These are phyloP conservation scores for Pica pica DNA, from an alignment of 2,113 vertebrate species.

Conservation along the genomic window DNA sequence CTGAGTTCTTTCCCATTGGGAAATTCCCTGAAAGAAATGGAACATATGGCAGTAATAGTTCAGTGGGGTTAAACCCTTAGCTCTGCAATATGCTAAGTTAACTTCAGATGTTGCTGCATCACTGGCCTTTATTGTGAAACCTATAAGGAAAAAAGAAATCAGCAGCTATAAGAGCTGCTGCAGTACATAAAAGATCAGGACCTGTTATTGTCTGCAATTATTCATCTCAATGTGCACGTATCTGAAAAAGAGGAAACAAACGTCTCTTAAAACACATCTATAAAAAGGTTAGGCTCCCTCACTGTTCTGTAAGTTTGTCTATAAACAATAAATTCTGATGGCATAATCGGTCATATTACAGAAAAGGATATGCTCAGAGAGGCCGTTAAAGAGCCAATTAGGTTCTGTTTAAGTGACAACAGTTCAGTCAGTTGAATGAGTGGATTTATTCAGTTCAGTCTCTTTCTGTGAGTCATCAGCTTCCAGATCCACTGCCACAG, in stretches of 20 bases:
- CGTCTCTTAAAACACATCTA: slow-evolving; percentile 59
- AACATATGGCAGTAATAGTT: slow-evolving; percentile 63
- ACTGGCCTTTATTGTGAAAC: slow-evolving; percentile 60
- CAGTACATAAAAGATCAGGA: slow-evolving; percentile 61
- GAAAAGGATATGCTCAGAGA: slow-evolving; percentile 65
- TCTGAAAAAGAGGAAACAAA: slow-evolving; percentile 62
- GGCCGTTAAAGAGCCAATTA: slow-evolving; percentile 67
- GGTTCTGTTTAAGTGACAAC: slow-evolving; percentile 69
- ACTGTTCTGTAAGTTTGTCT: slow-evolving; percentile 54
- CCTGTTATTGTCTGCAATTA: slow-evolving; percentile 60
- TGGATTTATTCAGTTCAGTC: slow-evolving; percentile 62
- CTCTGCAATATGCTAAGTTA: slow-evolving; percentile 61
- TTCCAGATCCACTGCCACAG: slow-evolving; percentile 42
- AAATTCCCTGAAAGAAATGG: slow-evolving; percentile 64
- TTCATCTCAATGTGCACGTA: slow-evolving; percentile 57
- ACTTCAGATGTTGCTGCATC: slow-evolving; percentile 61
- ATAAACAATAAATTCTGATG: slow-evolving; percentile 68
- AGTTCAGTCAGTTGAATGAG: slow-evolving; percentile 64
- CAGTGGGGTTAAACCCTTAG: slow-evolving; percentile 60
- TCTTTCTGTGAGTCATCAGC: slow-evolving; percentile 58
- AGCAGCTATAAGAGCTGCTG: slow-evolving; percentile 53
- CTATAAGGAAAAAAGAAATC: slow-evolving; percentile 54
- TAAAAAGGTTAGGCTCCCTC: slow-evolving; percentile 66
- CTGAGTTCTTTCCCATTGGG: slow-evolving; percentile 60
- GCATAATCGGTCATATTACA: slow-evolving; percentile 68